Evolutionary conservation across 1,140 invertebrate species (phyloP).

Genomic region (Rhopalosiphum maidis): DNA sequence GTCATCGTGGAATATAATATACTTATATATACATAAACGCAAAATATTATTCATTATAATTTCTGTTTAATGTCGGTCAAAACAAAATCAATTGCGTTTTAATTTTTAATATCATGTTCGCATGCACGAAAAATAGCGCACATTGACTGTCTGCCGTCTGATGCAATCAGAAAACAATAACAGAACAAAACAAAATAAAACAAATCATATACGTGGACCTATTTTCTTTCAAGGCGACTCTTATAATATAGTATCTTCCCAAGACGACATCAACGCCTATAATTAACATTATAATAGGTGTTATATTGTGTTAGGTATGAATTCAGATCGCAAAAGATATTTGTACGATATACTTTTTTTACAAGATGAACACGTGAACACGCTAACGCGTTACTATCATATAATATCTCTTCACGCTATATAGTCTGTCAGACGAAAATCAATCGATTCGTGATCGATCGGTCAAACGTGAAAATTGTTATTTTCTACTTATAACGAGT

Average conservation of each 20-base stretch:
- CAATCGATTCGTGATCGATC: background rate
- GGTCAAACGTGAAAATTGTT: background rate
- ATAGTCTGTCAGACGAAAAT: background rate
- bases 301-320: background rate
- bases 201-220: background rate
- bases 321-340: background rate
- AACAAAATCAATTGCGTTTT: conserved; percentile 10
- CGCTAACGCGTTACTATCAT: background rate
- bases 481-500: background rate
- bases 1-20: background rate
- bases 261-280: background rate
- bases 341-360: background rate
- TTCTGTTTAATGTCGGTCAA: background rate
- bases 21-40: background rate
- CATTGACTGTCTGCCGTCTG: background rate
- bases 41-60: background rate
- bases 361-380: background rate
- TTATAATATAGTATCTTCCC: background rate
- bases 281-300: background rate
- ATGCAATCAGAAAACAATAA: background rate
- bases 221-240: background rate
- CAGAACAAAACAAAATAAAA: background rate
- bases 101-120: background rate
- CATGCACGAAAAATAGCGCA: background rate
- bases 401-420: background rate